Evolutionary conservation across 2,888 invertebrate genomes (phyloP), one percentile per base, ranked within the genome.

Genomic region (Willowsia nigromaculata): DNA sequence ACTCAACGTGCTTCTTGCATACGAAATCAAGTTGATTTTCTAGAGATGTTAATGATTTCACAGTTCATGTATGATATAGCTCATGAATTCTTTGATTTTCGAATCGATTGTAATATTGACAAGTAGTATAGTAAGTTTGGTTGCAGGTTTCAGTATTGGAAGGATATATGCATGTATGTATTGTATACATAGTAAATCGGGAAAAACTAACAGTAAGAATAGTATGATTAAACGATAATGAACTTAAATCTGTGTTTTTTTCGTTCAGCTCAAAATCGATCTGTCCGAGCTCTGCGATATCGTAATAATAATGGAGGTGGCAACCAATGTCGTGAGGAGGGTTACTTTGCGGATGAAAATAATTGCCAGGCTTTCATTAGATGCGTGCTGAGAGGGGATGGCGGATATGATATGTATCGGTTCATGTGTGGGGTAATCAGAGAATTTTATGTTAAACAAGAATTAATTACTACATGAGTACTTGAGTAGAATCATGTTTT

Each of bases 341-440:
- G 91, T 50, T 92, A 90, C 50, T 88, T 89, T 56, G 65, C 87
- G 1, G 88, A 90, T 53, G 90, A 91, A 81, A 74, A 86, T 11
- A 91, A 92, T 43, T 92, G 92, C 71, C 68, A 47, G 25, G 90
- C 89, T 43, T 92, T 92, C 65, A 85, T 88, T n/a, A 37, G 92
- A 59, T 92, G 92, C 59, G 92, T 92, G 0, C 40, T 85, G 40
- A 83, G 80, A 33, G 89, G 83, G 13, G 90, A 85, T 25, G 92
- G 90, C 11, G 88, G 80, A 53, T 89, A 80, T 37, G 90, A 88
- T 4, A 86, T 89, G 82, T 91, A 91, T 50, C 82, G 90, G 33
- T 92, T 92, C 50, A 80, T 78, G 18, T 92, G 92, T 76, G 87
- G 87, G 87, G 87, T 87, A 87, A 80, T 25, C 5, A 71, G 81